A percentile compares a stretch with the other conserved stretches of the same genome.
Evolutionary conservation across 92 coral and sea anemone species (phyloP).

Genomic region (Anthopleura xanthogrammica): DNA sequence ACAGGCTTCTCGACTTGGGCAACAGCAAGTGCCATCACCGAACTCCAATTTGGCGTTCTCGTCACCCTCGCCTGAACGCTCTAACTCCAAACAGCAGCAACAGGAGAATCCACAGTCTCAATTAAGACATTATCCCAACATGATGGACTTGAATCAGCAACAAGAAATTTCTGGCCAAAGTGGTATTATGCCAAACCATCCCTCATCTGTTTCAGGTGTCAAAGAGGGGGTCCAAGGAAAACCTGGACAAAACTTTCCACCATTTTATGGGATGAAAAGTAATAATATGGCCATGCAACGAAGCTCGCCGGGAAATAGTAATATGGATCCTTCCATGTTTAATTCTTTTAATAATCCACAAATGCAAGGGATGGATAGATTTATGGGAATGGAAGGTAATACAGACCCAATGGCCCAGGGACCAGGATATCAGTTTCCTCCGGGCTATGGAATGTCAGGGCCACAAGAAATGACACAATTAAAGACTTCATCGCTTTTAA

Average conservation of each 20-base stretch:
- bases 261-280: slow-evolving; percentile 63
- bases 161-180: slow-evolving; percentile 62
- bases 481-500: slow-evolving; percentile 84
- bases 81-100: slow-evolving; percentile 66
- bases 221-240: slow-evolving; percentile 58
- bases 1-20: slow-evolving; percentile 78
- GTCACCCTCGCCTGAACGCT: slow-evolving; percentile 73
- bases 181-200: slow-evolving; percentile 38
- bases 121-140: slow-evolving; percentile 67
- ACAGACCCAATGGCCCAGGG: slow-evolving; percentile 60
- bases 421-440: slow-evolving; percentile 63
- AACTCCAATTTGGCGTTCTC: slow-evolving; percentile 52
- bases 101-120: slow-evolving; percentile 69
- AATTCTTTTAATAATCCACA: slow-evolving; percentile 38
- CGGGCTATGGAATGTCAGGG: slow-evolving; percentile 62
- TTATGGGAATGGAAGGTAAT: slow-evolving; percentile 48
- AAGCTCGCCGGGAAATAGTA: slow-evolving; percentile 61
- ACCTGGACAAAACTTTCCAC: slow-evolving; percentile 52
- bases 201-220: slow-evolving; percentile 16
- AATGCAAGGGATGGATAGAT: slow-evolving; percentile 38
- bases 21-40: slow-evolving; percentile 64
- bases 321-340: slow-evolving; percentile 53
- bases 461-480: slow-evolving; percentile 78
- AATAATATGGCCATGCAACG: slow-evolving; percentile 55
- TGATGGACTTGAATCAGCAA: slow-evolving; percentile 70